Base-by-base conservation (phyloP, 2,888 invertebrate species). In the Ormyrus thymus region DNA sequence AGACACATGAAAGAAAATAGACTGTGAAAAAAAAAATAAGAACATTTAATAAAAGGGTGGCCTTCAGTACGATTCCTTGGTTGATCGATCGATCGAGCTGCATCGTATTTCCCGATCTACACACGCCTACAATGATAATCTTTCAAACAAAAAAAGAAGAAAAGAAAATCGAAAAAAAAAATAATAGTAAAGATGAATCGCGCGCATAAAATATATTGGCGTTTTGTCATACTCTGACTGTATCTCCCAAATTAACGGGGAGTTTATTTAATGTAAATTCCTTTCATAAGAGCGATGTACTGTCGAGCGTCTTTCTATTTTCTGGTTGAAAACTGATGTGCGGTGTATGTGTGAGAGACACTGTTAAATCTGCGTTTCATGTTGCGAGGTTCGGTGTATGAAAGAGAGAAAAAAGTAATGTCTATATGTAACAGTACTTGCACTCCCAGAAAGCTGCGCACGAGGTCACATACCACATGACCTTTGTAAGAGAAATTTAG, bases 11-110 rank as follows among this genome's bases (percentile, higher is more conserved):
- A 82, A 82, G 79, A 87, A 88, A 88, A 89, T 89, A 89, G 89
- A 89, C 87, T 89, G 87, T 89, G 88, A 88, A 88, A 86, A 88
- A 88, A 86, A 87, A 86, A 86, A 87, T 87, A 86, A 87, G 88
- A 88, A 86, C 87, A 87, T 87, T 88, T 87, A 87, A 86, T 85
- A 83, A 88, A 87, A 87, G 89, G 87, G 88, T 89, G 89, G 89
- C 89, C 89, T 89, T 81, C 87, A 87, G 87, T 89, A 88, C 87
- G 85, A 88, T 87, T 88, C 87, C 86, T 89, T 88, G 87, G 88
- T 89, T 88, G 82, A 88, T 87, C 87, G 81, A 80, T 81, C 79
- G 79, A 87, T 87, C 85, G 86, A 88, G 85, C 84, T 84, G 84
- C 84, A 85, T 87, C 87, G 84, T 86, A 84, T 84, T 83, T 84